Evolutionary conservation across 2,113 vertebrate genomes (phyloP).

Genomic region (Phrynosoma platyrhinos): DNA sequence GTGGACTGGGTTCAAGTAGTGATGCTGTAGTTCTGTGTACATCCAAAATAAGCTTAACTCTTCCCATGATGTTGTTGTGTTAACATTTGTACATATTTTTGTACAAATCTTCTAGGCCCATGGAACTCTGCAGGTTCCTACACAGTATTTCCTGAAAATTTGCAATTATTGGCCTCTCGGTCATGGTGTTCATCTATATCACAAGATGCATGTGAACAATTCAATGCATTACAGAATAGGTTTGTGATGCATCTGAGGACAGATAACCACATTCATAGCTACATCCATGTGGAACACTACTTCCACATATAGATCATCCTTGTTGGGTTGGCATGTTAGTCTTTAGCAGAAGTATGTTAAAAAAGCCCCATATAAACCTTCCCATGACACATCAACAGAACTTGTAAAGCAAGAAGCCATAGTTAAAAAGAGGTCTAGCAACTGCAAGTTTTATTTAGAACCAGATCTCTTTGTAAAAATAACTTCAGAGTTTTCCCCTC

Average conservation of each 20-base stretch:
- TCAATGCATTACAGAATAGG: too few species aligned
- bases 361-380: background rate
- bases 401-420: background rate
- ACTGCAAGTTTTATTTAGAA: conserved; percentile 42
- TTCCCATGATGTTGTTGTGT: background rate
- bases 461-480: conserved; percentile 42
- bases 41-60: background rate
- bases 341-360: background rate
- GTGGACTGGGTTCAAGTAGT: background rate
- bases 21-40: background rate
- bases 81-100: too few species aligned
- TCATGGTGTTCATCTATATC: too few species aligned
- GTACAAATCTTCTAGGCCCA: too few species aligned
- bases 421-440: conserved; percentile 18
- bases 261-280: too few species aligned
- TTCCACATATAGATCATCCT: background rate
- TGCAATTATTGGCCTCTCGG: too few species aligned
- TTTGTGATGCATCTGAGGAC: too few species aligned
- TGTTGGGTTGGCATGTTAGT: background rate
- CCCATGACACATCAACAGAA: background rate
- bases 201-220: too few species aligned
- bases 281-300: too few species aligned
- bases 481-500: conserved; percentile 62
- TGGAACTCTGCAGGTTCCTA: too few species aligned
- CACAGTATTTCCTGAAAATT: too few species aligned